Conservation (phyloP, 2,113 vertebrate species). For the Rynchops niger region DNA sequence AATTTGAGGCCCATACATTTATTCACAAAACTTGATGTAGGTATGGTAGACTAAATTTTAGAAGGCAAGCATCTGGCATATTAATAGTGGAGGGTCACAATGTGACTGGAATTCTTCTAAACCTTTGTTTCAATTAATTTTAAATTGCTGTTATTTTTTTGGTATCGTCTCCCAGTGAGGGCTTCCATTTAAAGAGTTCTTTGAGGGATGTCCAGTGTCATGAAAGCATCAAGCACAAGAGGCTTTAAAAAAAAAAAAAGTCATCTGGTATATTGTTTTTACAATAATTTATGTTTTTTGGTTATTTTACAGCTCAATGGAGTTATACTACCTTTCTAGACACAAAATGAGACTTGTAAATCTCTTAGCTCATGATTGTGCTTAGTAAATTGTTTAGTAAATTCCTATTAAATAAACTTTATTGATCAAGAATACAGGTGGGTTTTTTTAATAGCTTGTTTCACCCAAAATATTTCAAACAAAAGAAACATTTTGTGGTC, state of each 20-base stretch:
- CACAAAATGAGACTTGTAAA: background rate
- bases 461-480: background rate
- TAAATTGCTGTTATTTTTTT: background rate
- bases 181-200: background rate
- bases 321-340: background rate
- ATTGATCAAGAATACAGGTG: background rate
- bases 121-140: background rate
- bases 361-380: background rate
- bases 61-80: background rate
- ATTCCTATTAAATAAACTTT: background rate
- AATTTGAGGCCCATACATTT: background rate
- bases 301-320: background rate
- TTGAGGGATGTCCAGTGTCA: background rate
- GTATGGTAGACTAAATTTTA: background rate
- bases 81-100: background rate
- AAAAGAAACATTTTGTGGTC: background rate
- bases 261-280: background rate
- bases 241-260: background rate
- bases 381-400: background rate
- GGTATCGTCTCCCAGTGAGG: background rate
- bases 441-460: background rate
- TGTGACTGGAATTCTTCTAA: background rate
- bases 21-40: background rate
- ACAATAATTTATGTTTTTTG: background rate
- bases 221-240: background rate